A percentile compares a stretch with the other conserved stretches of the same genome.
Conservation (phyloP, 2,113 vertebrate genomes). For the Cochlearius cochlearius region DNA sequence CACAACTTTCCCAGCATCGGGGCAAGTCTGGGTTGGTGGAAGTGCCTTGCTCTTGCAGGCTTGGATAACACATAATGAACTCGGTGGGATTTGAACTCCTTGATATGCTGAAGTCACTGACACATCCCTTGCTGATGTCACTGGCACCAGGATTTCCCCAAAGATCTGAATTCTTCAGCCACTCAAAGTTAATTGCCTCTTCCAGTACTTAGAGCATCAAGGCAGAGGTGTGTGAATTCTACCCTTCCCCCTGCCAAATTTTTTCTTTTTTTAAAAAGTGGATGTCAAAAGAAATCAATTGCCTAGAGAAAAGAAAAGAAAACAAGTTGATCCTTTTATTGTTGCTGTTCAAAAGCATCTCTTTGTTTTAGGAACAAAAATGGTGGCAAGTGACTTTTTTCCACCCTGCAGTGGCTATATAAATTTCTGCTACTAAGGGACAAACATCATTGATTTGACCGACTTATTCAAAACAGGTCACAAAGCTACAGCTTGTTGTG, state of each 20-base stretch:
- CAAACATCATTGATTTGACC: constrained; percentile 20
- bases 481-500: constrained; percentile 1
- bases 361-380: constrained; percentile 45
- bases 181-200: background rate
- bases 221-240: background rate
- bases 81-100: background rate
- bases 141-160: background rate
- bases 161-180: background rate
- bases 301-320: constrained; percentile 13
- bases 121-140: background rate
- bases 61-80: background rate
- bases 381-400: constrained; percentile 20
- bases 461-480: constrained; percentile 51
- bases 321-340: constrained; percentile 23
- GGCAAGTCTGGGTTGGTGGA: background rate
- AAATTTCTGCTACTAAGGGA: constrained; percentile 18
- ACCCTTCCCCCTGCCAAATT: background rate
- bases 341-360: background rate
- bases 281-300: constrained; percentile 24
- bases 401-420: background rate
- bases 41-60: background rate
- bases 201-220: background rate
- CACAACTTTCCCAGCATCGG: background rate
- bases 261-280: background rate
- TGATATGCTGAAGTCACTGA: background rate